Conservation (phyloP, 2,888 invertebrate species). For the Athripsodes cinereus region DNA sequence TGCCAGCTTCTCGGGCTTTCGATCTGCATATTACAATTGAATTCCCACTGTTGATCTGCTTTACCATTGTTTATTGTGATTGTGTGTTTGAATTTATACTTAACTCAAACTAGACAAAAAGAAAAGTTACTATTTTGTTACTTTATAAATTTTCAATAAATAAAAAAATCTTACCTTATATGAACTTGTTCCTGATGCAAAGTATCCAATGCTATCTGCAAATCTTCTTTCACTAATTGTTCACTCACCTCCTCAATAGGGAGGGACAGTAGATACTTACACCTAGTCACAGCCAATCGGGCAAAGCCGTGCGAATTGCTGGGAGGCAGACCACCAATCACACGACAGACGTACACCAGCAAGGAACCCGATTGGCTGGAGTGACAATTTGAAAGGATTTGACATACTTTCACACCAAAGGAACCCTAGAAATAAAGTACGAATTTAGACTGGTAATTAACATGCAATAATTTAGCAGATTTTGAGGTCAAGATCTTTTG, state of each 20-base stretch:
- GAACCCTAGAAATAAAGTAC: slow-evolving; percentile 55
- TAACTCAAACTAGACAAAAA: too few relatives aligned
- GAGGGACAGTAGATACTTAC: slow-evolving; percentile 61
- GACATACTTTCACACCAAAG: slow-evolving; percentile 61
- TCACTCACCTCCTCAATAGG: slow-evolving; percentile 52
- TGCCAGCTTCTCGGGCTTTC: too few relatives aligned
- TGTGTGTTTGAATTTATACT: too few relatives aligned
- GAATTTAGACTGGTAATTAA: too few relatives aligned
- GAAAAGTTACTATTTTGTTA: too few relatives aligned
- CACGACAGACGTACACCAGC: slow-evolving; percentile 62
- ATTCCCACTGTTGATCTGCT: too few relatives aligned
- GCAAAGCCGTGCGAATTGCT: slow-evolving; percentile 45
- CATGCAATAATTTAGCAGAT: neutral
- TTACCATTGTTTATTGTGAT: too few relatives aligned
- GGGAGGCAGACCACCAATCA: slow-evolving; percentile 60
- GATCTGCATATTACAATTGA: too few relatives aligned
- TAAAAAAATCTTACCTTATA: slow-evolving; percentile 56
- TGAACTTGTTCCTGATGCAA: slow-evolving; percentile 54
- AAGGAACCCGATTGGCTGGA: slow-evolving; percentile 67
- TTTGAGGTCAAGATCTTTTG: too few relatives aligned
- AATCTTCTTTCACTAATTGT: slow-evolving; percentile 64
- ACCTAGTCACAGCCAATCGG: slow-evolving; percentile 64
- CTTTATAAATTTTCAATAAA: too few relatives aligned
- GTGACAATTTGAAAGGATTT: slow-evolving; percentile 63
- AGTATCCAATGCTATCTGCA: slow-evolving; percentile 57